These are phyloP conservation scores for Stercorarius parasiticus DNA, from an alignment of 2,113 vertebrate genomes.

Conservation along the genomic window DNA sequence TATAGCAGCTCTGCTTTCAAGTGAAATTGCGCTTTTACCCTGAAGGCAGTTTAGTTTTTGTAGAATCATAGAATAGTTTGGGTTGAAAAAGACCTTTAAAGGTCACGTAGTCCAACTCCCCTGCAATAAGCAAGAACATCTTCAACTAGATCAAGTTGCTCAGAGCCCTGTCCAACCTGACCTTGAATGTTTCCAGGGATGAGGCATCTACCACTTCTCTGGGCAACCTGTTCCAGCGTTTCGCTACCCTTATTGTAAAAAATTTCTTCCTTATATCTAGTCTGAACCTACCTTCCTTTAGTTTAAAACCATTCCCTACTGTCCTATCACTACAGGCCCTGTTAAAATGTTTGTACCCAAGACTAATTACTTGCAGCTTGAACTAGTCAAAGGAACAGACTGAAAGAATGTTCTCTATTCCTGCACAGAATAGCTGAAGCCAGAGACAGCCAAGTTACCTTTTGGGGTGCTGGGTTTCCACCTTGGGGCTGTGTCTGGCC, in stretches of 20 bases:
- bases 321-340: background rate
- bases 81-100: background rate
- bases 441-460: background rate
- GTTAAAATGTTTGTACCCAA: background rate
- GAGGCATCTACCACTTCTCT: background rate
- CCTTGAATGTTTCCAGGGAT: background rate
- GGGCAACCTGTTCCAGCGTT: background rate
- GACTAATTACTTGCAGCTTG: background rate
- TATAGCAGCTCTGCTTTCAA: background rate
- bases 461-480: background rate
- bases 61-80: background rate
- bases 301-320: background rate
- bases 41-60: background rate
- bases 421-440: background rate
- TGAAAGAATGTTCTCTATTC: background rate
- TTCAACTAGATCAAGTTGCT: background rate
- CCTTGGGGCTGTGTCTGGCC: background rate
- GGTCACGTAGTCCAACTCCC: background rate
- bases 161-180: background rate
- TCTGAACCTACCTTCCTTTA: background rate
- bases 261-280: background rate
- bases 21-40: background rate
- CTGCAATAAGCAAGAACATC: background rate
- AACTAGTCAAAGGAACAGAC: background rate
- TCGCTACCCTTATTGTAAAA: background rate